These are phyloP conservation scores for Cydia strobilella DNA, from an alignment of 1,140 invertebrate genomes.

Conservation along the genomic window DNA sequence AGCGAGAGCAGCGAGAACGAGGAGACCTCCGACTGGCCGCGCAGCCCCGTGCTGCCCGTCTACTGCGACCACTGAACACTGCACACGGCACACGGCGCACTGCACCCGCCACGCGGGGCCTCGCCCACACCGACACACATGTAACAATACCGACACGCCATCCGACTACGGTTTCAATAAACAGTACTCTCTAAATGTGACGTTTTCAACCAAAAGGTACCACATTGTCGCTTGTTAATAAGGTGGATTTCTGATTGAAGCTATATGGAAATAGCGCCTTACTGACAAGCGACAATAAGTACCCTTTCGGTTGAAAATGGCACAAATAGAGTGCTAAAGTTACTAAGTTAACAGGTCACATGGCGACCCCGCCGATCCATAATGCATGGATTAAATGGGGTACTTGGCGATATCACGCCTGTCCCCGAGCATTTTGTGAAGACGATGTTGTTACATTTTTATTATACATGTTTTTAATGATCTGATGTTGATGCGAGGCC, in stretches of 20 bases:
- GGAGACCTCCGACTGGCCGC: conserved; percentile 81
- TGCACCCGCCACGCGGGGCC: background rate
- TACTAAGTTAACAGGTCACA: background rate
- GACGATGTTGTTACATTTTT: background rate
- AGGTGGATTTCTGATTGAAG: too few species aligned
- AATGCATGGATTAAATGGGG: background rate
- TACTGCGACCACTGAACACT: conserved; percentile 60
- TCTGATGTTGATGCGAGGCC: background rate
- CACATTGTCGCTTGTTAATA: too few species aligned
- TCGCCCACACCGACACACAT: background rate
- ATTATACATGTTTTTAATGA: background rate
- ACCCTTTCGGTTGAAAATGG: too few species aligned
- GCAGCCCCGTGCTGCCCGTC: conserved; percentile 82
- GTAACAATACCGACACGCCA: background rate
- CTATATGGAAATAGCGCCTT: too few species aligned
- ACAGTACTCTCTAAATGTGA: too few species aligned
- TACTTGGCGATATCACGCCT: background rate
- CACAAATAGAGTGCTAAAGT: background rate
- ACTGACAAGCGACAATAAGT: too few species aligned
- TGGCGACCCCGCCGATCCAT: background rate
- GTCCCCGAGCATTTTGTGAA: background rate
- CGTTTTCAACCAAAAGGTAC: too few species aligned
- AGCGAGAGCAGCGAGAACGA: conserved; percentile 81
- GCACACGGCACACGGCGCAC: background rate
- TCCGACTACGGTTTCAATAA: too few species aligned